Evolutionary conservation across 2,113 vertebrate genomes (phyloP).

Genomic region (Halichoerus grypus): DNA sequence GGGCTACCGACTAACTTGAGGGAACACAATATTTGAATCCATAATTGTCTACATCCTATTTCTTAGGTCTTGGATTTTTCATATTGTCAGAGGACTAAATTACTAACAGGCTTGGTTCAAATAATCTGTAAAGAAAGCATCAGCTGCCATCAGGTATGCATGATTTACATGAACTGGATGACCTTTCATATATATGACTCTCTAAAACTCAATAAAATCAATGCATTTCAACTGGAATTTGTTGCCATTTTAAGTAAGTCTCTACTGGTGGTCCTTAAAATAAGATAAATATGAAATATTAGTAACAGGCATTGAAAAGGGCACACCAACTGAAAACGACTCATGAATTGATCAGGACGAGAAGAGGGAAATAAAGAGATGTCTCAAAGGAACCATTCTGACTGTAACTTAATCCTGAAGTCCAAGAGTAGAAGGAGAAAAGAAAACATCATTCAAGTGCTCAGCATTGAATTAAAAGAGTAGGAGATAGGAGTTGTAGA

Average conservation of each 20-base stretch:
- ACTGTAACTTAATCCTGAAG: constrained; percentile 86
- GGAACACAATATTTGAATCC: not conserved
- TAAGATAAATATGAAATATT: constrained; percentile 76
- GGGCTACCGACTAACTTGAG: not conserved
- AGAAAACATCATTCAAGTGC: constrained; percentile 83
- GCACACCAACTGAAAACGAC: constrained; percentile 76
- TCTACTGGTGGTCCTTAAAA: constrained; percentile 66
- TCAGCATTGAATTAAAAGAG: constrained; percentile 77
- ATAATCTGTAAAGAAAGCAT: not conserved
- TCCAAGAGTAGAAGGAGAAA: constrained; percentile 82
- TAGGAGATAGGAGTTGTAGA: constrained; percentile 76
- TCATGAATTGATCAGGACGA: constrained; percentile 83
- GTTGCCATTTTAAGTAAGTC: constrained; percentile 75
- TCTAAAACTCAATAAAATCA: constrained; percentile 71
- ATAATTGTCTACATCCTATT: not conserved
- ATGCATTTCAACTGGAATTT: constrained; percentile 60
- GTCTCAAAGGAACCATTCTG: constrained; percentile 84
- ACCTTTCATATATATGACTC: constrained; percentile 56
- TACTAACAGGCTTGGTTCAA: not conserved
- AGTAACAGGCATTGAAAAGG: constrained; percentile 74
- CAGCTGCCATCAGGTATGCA: not conserved
- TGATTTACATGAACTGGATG: constrained; percentile 58
- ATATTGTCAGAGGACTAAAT: not conserved
- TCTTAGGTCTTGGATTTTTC: not conserved
- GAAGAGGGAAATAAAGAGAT: constrained; percentile 82